A percentile compares a stretch with the other conserved stretches of the same genome.
These are phyloP conservation scores for Prosopocoilus inquinatus DNA, from an alignment of 2,888 invertebrate genomes.

Conservation along the genomic window DNA sequence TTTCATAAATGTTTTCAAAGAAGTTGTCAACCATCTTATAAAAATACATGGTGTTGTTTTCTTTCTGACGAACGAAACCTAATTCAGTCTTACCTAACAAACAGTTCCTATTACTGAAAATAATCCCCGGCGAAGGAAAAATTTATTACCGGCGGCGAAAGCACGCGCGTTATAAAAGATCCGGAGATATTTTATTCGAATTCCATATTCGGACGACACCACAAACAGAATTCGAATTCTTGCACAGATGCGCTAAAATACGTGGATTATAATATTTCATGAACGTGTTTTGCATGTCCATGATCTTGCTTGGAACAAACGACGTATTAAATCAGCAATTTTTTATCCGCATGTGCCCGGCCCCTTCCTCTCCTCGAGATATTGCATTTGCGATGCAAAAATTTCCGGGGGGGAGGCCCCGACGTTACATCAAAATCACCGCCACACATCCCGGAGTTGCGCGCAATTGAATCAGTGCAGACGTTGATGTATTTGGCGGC, in stretches of 20 bases:
- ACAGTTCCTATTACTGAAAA: too few species aligned
- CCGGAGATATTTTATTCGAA: background rate
- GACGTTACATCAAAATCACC: slow-evolving; percentile 1
- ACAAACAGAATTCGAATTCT: slow-evolving; percentile 2
- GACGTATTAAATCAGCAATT: slow-evolving; percentile 16
- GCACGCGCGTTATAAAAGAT: background rate
- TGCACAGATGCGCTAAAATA: slow-evolving; percentile 1
- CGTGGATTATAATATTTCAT: slow-evolving; percentile 11
- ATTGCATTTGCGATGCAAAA: slow-evolving; percentile 15
- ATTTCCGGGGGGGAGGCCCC: slow-evolving; percentile 14
- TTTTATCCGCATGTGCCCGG: slow-evolving; percentile 6
- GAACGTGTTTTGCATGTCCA: slow-evolving; percentile 14
- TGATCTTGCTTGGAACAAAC: slow-evolving; percentile 8
- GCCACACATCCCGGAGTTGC: too few species aligned
- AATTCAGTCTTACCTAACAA: too few species aligned
- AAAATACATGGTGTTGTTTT: too few species aligned
- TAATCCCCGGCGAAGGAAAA: too few species aligned
- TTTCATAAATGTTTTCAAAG: too few species aligned
- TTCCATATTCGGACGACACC: background rate
- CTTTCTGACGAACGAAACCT: too few species aligned
- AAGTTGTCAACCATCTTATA: too few species aligned
- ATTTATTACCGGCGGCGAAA: too few species aligned
- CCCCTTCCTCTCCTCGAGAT: background rate
- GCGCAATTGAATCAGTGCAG: background rate
- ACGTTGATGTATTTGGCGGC: slow-evolving; percentile 13